These are phyloP conservation scores for Melanophora roralis DNA, from an alignment of 2,888 invertebrate species.

Conservation along the genomic window DNA sequence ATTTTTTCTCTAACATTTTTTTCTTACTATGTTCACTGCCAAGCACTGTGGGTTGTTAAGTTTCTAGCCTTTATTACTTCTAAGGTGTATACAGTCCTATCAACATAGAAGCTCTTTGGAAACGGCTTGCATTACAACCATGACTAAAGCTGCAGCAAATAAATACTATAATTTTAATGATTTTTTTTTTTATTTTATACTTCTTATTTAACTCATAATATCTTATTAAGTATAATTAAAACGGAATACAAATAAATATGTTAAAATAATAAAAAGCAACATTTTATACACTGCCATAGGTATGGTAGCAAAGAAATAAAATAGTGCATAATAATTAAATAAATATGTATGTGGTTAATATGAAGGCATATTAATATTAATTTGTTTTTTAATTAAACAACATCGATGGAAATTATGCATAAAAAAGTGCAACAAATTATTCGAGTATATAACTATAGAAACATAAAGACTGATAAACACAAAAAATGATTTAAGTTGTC, in stretches of 20 bases:
- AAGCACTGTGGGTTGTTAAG: slow-evolving; percentile 4
- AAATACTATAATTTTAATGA: slow-evolving; percentile 22
- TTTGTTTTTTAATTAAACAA: slow-evolving; percentile 37
- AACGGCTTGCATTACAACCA: slow-evolving; percentile 22
- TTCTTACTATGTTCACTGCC: background rate
- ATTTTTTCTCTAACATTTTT: background rate
- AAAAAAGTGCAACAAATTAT: slow-evolving; percentile 37
- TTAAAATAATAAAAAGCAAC: slow-evolving; percentile 16
- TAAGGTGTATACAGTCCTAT: background rate
- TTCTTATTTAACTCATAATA: slow-evolving; percentile 38
- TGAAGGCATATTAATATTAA: slow-evolving; percentile 43
- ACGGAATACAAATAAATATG: slow-evolving; percentile 53
- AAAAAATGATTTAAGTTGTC: background rate
- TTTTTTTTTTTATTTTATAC: slow-evolving; percentile 9
- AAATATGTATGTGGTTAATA: slow-evolving; percentile 8
- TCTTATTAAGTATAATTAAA: slow-evolving; percentile 60
- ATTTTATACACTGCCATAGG: background rate
- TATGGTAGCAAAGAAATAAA: slow-evolving; percentile 35
- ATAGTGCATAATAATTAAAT: slow-evolving; percentile 42
- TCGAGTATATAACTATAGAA: background rate
- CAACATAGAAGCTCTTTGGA: background rate
- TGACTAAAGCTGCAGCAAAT: slow-evolving; percentile 23
- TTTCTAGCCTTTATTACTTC: background rate
- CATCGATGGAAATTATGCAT: slow-evolving; percentile 21
- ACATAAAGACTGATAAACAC: background rate